Conservation (phyloP, 2,888 invertebrate genomes). For the Machimus rusticus region DNA sequence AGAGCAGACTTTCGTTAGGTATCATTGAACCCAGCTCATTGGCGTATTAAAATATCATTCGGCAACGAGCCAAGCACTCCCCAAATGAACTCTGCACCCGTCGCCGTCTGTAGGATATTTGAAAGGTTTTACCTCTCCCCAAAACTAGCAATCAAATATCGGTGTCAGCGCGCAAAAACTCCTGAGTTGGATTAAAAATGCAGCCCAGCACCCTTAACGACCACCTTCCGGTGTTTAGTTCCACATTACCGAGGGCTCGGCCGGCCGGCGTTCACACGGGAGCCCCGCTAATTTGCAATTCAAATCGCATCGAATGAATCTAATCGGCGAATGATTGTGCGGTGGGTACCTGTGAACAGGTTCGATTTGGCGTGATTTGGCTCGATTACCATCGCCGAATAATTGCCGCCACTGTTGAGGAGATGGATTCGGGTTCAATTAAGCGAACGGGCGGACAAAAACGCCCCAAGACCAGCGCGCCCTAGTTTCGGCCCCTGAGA, state of each 20-base stretch:
- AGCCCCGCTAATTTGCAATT: not conserved
- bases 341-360: not conserved
- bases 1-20: not conserved
- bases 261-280: not conserved
- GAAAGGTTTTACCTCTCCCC: not conserved
- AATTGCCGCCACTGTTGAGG: not conserved
- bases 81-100: not conserved
- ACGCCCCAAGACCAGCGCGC: not conserved
- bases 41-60: not conserved
- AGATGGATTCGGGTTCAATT: slow-evolving; percentile 6
- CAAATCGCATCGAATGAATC: not conserved
- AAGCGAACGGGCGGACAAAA: not conserved
- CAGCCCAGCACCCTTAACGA: not conserved
- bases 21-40: not conserved
- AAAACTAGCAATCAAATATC: not conserved
- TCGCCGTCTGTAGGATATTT: not conserved
- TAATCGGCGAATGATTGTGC: slow-evolving; percentile 11
- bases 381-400: slow-evolving; percentile 19
- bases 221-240: slow-evolving; percentile 2
- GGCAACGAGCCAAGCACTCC: not conserved
- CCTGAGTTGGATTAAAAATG: not conserved
- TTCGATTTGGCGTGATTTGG: slow-evolving; percentile 1
- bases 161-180: not conserved
- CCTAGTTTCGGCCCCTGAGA: not conserved
- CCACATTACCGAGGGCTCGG: not conserved